phyloP scores from a whole-genome alignment of 2,113 vertebrate species.

The Tautogolabrus adspersus region DNA sequence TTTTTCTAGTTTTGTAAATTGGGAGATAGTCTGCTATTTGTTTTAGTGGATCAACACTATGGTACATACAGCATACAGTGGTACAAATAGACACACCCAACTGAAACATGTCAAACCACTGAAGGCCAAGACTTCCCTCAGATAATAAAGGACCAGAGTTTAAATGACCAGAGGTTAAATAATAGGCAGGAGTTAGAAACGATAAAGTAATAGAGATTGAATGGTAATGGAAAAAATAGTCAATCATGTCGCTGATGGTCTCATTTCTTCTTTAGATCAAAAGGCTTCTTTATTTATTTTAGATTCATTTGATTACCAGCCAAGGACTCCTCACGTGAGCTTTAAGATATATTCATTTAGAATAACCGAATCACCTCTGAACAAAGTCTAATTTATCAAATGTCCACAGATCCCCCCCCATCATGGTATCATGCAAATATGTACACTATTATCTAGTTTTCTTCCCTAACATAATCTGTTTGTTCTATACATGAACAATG shows the following conservation, averaged over 20 bases:
- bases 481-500: neutral
- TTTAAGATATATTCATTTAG: too few species aligned
- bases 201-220: neutral
- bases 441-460: neutral
- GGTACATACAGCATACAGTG: too few species aligned
- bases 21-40: slow-evolving; percentile 2
- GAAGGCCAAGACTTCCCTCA: neutral
- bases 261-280: too few species aligned
- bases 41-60: slow-evolving; percentile 8
- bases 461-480: neutral
- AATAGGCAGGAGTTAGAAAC: neutral
- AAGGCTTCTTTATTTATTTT: too few species aligned
- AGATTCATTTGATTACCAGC: too few species aligned
- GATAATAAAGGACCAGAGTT: slow-evolving; percentile 20
- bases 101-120: slow-evolving; percentile 19
- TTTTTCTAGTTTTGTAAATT: too few species aligned
- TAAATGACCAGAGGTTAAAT: slow-evolving; percentile 14
- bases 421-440: neutral
- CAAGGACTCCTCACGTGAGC: too few species aligned
- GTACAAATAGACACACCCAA: slow-evolving; percentile 30
- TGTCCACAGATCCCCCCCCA: neutral
- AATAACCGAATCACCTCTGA: too few species aligned
- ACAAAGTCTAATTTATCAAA: too few species aligned
- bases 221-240: too few species aligned
- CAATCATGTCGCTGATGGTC: too few species aligned